Base-by-base conservation (phyloP, 92 coral and sea anemone species). In the Montipora capitata region DNA sequence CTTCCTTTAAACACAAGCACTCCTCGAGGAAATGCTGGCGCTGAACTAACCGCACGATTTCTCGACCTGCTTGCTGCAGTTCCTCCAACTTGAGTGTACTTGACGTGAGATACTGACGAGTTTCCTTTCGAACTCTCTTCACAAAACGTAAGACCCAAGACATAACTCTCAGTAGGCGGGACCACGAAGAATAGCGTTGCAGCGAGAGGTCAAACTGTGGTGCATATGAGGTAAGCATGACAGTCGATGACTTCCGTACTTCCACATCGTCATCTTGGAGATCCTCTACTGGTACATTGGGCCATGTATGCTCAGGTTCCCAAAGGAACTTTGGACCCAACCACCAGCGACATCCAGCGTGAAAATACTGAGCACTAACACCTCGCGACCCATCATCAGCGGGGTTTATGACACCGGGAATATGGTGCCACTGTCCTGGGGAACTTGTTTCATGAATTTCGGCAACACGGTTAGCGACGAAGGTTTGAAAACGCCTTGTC, bases 371-470 rank as follows among this genome's bases (percentile, higher is more conserved):
- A 43, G 58, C 67, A n/a, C 57, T 64, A 43, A 92, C 43, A 27
- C 96, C 96, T 70, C 93, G 51, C 41, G 91, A 80, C 14, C 93
- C 93, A 10, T 93, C 96, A 70, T 91, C 86, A 1, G 94, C 93
- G 4, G 96, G 91, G 71, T 91, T 91, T 5, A 80, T 90, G n/a
- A 4, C 2, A 45, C 91, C 94, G 0, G 92, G 94, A 15, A 94
- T 79, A 14, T 74, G 74, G 12, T 88, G 75, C 93, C 93, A 88
- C 52, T 94, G 89, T 6, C 58, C 70, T n/a, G 86, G 89, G 4
- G 44, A 52, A 8, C 86, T 74, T 40, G 57, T 68, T 38, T 91
- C 94, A 20, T 88, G 95, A n/a, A 89, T 89, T 62, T 91, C 88
- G 40, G 52, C 76, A 16, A 91, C 74, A 13, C 95, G 80, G 59